These are phyloP conservation scores for Acrobasis suavella DNA, from an alignment of 2,888 invertebrate genomes.

Conservation along the genomic window DNA sequence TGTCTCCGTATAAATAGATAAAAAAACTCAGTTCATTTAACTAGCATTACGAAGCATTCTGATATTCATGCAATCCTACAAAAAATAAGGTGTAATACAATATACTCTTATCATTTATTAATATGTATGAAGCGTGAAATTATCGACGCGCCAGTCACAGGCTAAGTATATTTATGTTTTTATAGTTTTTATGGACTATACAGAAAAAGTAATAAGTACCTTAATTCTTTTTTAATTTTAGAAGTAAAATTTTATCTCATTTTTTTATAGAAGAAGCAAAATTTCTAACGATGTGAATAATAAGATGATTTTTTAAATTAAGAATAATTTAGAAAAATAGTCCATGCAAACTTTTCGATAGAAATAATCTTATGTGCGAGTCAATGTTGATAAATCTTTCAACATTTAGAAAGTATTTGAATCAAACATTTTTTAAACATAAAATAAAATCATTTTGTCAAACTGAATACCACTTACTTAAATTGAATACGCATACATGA, in stretches of 20 bases:
- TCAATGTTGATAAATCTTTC: constrained; percentile 8
- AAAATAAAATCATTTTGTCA: not conserved
- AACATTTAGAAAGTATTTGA: not conserved
- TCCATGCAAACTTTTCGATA: constrained; percentile 4
- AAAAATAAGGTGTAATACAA: no score
- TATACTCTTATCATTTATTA: no score
- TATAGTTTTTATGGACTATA: constrained; percentile 23
- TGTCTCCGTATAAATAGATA: no score
- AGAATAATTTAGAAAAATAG: not conserved
- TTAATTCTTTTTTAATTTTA: not conserved
- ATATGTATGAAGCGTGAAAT: not conserved
- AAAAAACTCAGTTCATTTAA: no score
- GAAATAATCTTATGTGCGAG: constrained; percentile 27
- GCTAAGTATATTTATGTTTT: constrained; percentile 3
- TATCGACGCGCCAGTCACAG: not conserved
- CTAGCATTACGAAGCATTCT: no score
- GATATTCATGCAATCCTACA: no score
- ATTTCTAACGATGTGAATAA: no score
- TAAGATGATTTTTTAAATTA: no score
- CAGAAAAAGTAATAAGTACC: constrained; percentile 2
- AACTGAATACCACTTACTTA: not conserved
- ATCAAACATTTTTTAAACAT: no score
- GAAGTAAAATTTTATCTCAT: no score
- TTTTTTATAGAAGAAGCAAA: no score
- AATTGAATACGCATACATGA: not conserved